These are phyloP conservation scores for Harmothoe impar DNA, from an alignment of 2,888 invertebrate genomes.

Conservation along the genomic window DNA sequence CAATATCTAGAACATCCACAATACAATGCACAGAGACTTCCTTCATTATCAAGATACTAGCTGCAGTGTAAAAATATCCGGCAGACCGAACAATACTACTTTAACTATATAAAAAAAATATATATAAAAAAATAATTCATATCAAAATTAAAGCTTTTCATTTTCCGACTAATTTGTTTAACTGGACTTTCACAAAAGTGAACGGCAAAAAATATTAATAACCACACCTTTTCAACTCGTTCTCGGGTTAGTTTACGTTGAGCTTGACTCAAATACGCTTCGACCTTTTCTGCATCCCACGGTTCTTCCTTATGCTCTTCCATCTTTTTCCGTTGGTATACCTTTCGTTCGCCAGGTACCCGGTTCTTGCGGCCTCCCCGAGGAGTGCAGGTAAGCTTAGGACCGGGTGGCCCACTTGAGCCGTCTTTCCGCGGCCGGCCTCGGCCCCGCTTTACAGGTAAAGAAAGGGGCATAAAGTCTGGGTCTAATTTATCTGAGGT, in stretches of 20 bases:
- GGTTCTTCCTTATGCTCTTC: background rate
- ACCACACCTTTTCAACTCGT: constrained; percentile 19
- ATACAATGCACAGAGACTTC: too few relatives aligned
- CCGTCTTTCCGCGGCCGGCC: background rate
- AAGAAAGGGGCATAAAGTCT: too few relatives aligned
- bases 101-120: too few relatives aligned
- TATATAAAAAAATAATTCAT: too few relatives aligned
- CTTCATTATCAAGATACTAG: too few relatives aligned
- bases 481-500: background rate
- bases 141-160: too few relatives aligned
- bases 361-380: background rate
- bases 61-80: too few relatives aligned
- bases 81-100: too few relatives aligned
- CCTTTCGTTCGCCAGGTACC: background rate
- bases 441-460: background rate
- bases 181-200: too few relatives aligned
- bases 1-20: too few relatives aligned
- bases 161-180: too few relatives aligned
- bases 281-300: background rate
- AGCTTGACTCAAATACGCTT: background rate
- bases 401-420: background rate
- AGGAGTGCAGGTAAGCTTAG: background rate
- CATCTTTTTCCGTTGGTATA: background rate
- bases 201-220: too few relatives aligned
- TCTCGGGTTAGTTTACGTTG: background rate